Evolutionary conservation across 2,113 vertebrate genomes (phyloP), one percentile per base, ranked within the genome.

Genomic region (Rhinogobius similis): DNA sequence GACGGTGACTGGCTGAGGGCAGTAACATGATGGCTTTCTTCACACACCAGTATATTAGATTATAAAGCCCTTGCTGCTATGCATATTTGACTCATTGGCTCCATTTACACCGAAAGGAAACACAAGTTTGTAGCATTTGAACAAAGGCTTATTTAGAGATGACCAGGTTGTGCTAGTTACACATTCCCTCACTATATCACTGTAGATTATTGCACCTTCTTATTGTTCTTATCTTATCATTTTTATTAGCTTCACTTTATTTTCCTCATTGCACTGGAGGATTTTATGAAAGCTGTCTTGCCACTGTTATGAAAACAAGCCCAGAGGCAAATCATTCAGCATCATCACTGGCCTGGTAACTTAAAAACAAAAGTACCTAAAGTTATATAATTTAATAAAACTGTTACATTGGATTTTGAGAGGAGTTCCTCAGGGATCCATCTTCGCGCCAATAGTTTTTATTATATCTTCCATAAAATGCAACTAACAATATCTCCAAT

Each of bases 11-110:
- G 85, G 81, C 88, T 86, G 77, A 86, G 86, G 86, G 84, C 87
- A 86, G 84, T 86, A 90, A 90, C 81, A 90, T 78, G 70, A 93
- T 93, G 92, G 92, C 92, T 93, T 92, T 90, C 89, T 88, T 79
- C 79, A 75, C 48, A 84, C 73, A 85, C 68, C 82, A 83, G 70
- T 86, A 83, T 88, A 85, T 74, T 61, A 36, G 79, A 70, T 79
- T 82, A 72, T 83, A 83, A 82, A 93, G 92, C 92, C 92, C 92
- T 93, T 93, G 87, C 89, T 90, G 71, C 90, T 80, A 85, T 93
- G 91, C 92, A 92, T 93, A 92, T 90, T 88, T 77, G 84, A 84
- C 77, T 83, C 56, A 68, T 70, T 79, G 79, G 76, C 66, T 79
- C 73, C 39, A n/a, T 82, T 83, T 56, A 82, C 50, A 78, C 36